Percentiles rank a stretch among this genome's conserved stretches.
Evolutionary conservation across 1,140 invertebrate genomes (phyloP).

Genomic region (Apolygus lucorum): DNA sequence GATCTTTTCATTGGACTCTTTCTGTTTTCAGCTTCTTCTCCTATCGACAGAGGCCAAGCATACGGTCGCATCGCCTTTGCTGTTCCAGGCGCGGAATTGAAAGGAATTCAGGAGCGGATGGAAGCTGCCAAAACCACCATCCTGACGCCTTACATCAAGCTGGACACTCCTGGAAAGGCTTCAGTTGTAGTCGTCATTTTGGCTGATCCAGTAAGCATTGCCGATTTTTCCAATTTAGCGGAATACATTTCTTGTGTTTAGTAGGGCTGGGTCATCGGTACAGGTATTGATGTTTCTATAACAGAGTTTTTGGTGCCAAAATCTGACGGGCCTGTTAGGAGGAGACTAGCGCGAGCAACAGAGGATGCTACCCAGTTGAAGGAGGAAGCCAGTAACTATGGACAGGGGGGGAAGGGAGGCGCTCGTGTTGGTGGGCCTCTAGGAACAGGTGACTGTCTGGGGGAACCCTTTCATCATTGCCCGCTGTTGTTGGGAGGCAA

Average conservation of each 20-base stretch:
- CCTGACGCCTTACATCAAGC: slow-evolving; percentile 74
- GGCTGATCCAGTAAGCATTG: slow-evolving; percentile 74
- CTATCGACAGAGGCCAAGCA: slow-evolving; percentile 77
- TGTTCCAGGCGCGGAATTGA: slow-evolving; percentile 65
- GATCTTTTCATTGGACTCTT: background rate
- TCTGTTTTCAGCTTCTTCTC: slow-evolving; percentile 18
- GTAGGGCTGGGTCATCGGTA: slow-evolving; percentile 5
- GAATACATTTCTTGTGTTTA: background rate
- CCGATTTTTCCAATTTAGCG: background rate
- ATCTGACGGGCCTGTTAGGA: no score
- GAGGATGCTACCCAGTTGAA: no score
- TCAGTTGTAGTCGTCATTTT: slow-evolving; percentile 92
- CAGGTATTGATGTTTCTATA: slow-evolving; percentile 13
- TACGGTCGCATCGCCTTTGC: slow-evolving; percentile 94
- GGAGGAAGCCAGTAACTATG: no score
- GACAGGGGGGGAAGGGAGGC: no score
- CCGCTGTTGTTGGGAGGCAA: no score
- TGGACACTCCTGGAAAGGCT: slow-evolving; percentile 95
- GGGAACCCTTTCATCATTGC: no score
- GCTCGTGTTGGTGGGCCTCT: no score
- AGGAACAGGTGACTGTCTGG: no score
- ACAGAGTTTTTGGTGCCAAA: no score
- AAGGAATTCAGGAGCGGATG: slow-evolving; percentile 63
- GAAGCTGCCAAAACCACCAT: slow-evolving; percentile 64
- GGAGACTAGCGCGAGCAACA: no score